A percentile compares a stretch with the other conserved stretches of the same genome.
phyloP scores from a whole-genome alignment of 2,888 invertebrate species.

The Brenthis hecate region DNA sequence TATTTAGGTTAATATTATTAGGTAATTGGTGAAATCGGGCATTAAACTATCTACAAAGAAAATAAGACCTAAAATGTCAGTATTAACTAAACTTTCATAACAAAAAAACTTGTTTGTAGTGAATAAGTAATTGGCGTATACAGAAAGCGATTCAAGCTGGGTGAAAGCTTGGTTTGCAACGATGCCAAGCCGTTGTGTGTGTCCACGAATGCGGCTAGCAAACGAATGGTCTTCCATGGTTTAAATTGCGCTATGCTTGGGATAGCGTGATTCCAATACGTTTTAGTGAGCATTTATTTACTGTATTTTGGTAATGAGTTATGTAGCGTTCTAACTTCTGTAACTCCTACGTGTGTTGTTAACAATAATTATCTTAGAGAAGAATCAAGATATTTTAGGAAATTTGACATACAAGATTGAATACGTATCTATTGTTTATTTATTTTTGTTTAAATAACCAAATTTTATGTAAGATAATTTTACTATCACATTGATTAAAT shows the following conservation, averaged over 20 bases:
- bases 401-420: no score
- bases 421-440: no score
- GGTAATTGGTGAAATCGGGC: no score
- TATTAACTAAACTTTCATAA: no score
- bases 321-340: background rate
- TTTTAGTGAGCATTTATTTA: conserved; percentile 19
- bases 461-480: no score
- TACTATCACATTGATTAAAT: no score
- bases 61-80: no score
- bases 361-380: no score
- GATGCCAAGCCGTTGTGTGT: conserved; percentile 20
- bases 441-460: no score
- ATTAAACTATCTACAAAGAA: no score
- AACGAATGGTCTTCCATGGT: conserved; percentile 24
- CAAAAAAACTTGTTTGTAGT: background rate
- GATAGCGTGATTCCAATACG: conserved; percentile 21
- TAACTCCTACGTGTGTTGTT: background rate
- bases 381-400: no score
- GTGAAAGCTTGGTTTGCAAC: conserved; percentile 20
- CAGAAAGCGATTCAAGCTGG: conserved; percentile 16
- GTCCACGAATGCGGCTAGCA: conserved; percentile 15
- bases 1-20: no score
- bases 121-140: conserved; percentile 13
- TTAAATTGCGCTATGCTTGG: conserved; percentile 30
- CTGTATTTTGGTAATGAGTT: conserved; percentile 8